Evolutionary conservation across 2,797 vertebrate genomes (phyloP).

Genomic region (Sarcophilus harrisii): DNA sequence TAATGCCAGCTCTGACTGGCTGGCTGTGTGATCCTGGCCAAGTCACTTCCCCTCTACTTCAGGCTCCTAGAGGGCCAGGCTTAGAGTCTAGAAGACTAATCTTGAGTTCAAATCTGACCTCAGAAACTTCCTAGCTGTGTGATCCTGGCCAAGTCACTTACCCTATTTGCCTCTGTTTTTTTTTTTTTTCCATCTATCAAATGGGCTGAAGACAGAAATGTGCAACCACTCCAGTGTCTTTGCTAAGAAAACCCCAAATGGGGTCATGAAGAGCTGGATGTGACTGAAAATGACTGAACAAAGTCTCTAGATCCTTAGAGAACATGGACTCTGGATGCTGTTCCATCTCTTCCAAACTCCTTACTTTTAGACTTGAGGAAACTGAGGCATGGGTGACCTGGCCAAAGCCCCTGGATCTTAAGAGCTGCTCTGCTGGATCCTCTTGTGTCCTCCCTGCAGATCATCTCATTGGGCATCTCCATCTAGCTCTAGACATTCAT

Average conservation of each 20-base stretch:
- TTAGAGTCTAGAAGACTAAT: neutral
- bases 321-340: neutral
- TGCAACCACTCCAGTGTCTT: neutral
- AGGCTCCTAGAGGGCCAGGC: neutral
- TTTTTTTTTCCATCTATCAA: neutral
- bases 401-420: neutral
- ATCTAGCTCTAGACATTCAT: neutral
- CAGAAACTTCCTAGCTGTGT: neutral
- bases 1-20: neutral
- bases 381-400: neutral
- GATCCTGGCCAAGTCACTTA: neutral
- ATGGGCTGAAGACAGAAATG: neutral
- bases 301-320: neutral
- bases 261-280: neutral
- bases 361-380: neutral
- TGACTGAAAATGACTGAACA: neutral
- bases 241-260: neutral
- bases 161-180: neutral
- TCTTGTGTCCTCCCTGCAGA: neutral
- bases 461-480: too few relatives aligned
- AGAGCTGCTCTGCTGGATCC: neutral
- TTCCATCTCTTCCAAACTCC: neutral
- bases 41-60: neutral
- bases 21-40: neutral
- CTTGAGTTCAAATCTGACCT: neutral